Base-by-base conservation (phyloP, 2,113 vertebrate species). In the Archilochus colubris region DNA sequence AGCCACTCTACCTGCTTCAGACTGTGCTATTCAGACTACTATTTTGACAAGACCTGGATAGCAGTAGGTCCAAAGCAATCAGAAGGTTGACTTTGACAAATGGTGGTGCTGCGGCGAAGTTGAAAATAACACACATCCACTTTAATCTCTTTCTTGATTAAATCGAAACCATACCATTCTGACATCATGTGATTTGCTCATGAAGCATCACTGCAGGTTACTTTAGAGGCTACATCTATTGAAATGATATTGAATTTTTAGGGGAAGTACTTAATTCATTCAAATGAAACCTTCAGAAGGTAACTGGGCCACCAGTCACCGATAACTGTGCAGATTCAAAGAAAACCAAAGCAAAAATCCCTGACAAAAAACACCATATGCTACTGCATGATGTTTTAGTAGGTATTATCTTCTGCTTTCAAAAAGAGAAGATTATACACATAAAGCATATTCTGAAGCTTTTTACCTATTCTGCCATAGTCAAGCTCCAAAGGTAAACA, bases 101-200 rank as follows among this genome's bases (percentile, higher is more conserved):
- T 99, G 99, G 98, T 92, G 98, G 98, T 98, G 98, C 98, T 98
- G 98, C 97, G 97, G 98, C 95, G 97, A 99, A 99, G 98, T 99
- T 99, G 98, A 99, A 99, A 99, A 99, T 99, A 99, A 99, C 99
- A 99, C 98, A 99, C 98, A 99, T 99, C 98, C 99, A 99, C 98
- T 99, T 99, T 99, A 99, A 99, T 99, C 98, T 99, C 98, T 99
- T 99, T 99, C 98, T 99, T 99, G 99, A 99, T 99, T 99, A 99
- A 99, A 99, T 99, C 98, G 98, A 98, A 99, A 98, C 98, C 98
- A 98, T 98, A 98, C 98, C 98, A 98, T 98, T 99, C 98, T 99
- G 99, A 99, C 98, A 99, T 98, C 97, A 98, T 98, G 98, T 98
- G 98, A 98, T 98, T 99, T 98, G 98, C 98, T 98, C 98, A 98